These are phyloP conservation scores for Apaloderma vittatum DNA, from an alignment of 2,113 vertebrate genomes.

Conservation along the genomic window DNA sequence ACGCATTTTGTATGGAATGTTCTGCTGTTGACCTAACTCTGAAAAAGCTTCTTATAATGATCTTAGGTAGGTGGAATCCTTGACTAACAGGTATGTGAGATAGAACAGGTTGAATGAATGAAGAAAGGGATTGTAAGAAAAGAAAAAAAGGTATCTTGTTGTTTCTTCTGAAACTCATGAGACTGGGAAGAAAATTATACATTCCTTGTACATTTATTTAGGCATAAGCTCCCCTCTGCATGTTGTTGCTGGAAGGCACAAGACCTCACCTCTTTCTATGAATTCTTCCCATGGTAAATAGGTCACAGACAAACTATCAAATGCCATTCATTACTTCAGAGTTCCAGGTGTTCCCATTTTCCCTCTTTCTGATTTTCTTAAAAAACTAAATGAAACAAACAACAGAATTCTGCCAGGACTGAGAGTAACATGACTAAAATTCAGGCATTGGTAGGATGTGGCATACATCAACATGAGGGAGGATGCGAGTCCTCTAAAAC, in stretches of 20 bases:
- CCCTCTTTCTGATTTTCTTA: not conserved
- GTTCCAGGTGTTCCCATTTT: not conserved
- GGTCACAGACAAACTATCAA: not conserved
- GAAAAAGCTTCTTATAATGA: not conserved
- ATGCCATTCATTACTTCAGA: not conserved
- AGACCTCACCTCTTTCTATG: not conserved
- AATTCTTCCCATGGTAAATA: not conserved
- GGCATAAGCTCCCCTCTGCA: not conserved
- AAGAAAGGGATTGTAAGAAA: not conserved
- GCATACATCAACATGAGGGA: not conserved
- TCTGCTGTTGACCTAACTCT: not conserved
- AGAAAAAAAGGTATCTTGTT: not conserved
- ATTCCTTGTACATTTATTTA: not conserved
- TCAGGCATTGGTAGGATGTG: not conserved
- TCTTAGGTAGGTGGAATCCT: not conserved
- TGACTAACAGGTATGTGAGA: not conserved
- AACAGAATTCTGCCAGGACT: not conserved
- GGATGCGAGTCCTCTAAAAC: not conserved
- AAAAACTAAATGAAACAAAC: not conserved
- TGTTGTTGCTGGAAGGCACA: not conserved
- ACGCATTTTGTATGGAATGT: not conserved
- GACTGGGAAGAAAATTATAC: not conserved
- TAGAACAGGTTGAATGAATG: not conserved
- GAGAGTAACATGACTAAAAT: not conserved
- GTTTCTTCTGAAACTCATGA: not conserved